Base-by-base conservation (phyloP, 2,888 invertebrate species). In the Sesia bembeciformis region DNA sequence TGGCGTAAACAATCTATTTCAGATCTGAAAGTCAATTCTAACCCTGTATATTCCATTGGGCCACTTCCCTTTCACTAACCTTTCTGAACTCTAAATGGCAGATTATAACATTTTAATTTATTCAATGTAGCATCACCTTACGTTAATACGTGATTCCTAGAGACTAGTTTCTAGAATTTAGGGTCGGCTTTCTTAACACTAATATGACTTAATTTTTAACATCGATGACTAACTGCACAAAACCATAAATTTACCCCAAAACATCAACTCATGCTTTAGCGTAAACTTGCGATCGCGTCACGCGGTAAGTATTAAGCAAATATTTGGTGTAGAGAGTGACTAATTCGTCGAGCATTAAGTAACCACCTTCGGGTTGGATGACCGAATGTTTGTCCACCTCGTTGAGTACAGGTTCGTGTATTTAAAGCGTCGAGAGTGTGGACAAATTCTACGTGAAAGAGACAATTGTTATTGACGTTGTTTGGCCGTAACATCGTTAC, bases 1-100 rank as follows among this genome's bases (percentile, higher is more conserved):
- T 76, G 79, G 81, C 82, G 86, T 87, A 87, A 88, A 88, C 87
- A 88, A 82, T 82, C 86, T 88, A 87, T 88, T 88, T 88, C 76
- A 77, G 84, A 79, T 78, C 79, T 74, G 71, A 72, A 78, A 80
- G 76, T 76, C 76, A 79, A 81, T 79, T 77, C 61, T 61, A 68
- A 63, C 75, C 68, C 67, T 66, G 71, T 52, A 52, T 76, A 72
- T 74, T 72, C 71, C 66, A 68, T 65, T 66, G 61, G 66, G 57
- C 57, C 62, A 70, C 68, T 73, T 76, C 67, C 64, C 62, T 62
- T 46, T 8, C n/a, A 46, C n/a, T 8, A 4, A 8, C 46, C 4
- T 4, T 5, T 46, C 8, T 46, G 23, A 23, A 23, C 23, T 23
- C 23, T 23, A 23, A 23, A 23, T 23, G 8, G 46, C 4, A 23